Evolutionary conservation across 1,140 invertebrate species (phyloP).

Genomic region (Drosophila subobscura): DNA sequence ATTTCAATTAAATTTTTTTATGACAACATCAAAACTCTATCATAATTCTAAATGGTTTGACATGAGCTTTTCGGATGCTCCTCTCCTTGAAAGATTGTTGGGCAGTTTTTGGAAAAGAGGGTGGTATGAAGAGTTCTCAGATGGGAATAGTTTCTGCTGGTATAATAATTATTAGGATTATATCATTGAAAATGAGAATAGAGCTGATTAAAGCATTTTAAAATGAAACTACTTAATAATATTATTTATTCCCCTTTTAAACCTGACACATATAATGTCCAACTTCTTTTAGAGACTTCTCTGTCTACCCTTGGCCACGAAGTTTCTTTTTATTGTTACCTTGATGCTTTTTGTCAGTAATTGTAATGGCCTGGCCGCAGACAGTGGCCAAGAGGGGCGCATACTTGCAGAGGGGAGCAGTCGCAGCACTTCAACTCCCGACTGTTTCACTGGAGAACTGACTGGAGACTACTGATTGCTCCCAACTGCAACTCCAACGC

Average conservation of each 20-base stretch:
- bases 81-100: constrained; percentile 26
- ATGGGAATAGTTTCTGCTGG: neutral
- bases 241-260: no score
- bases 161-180: neutral
- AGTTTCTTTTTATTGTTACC: constrained; percentile 71
- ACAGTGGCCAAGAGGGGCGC: constrained; percentile 20
- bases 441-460: constrained; percentile 32
- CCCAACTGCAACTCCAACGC: neutral
- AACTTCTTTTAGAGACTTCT: constrained; percentile 9
- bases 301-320: constrained; percentile 31
- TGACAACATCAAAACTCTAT: constrained; percentile 82
- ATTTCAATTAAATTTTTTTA: constrained; percentile 83
- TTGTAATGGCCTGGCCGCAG: constrained; percentile 73
- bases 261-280: neutral
- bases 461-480: neutral
- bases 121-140: neutral
- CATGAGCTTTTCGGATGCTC: constrained; percentile 62
- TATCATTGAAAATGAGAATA: neutral
- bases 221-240: neutral
- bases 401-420: constrained; percentile 12
- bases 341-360: constrained; percentile 81
- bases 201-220: neutral
- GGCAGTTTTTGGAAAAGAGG: constrained; percentile 46
- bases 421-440: constrained; percentile 51
- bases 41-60: constrained; percentile 79